Conservation (phyloP, 37 sponge, comb jelly and placozoan genomes). For the Agelas oroides region DNA sequence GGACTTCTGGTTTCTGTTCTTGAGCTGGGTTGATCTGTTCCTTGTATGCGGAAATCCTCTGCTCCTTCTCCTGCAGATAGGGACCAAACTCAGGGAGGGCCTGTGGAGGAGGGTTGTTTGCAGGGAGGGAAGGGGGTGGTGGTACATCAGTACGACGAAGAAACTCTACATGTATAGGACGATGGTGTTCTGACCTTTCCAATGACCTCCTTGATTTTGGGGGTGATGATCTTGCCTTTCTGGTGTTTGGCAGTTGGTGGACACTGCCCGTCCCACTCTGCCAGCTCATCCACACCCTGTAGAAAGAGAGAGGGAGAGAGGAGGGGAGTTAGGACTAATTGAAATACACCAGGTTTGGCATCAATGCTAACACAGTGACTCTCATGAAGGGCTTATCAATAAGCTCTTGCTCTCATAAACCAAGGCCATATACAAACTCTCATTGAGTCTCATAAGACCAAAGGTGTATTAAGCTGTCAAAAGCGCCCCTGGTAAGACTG, state of each 20-base stretch:
- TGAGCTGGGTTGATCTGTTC: conserved; percentile 35
- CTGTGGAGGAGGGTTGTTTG: conserved; percentile 19
- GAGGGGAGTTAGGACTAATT: conserved; percentile 43
- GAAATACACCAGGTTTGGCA: too few species aligned
- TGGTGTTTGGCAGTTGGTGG: conserved; percentile 92
- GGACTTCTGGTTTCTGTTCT: conserved; percentile 57
- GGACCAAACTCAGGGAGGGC: conserved; percentile 89
- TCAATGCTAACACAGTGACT: too few species aligned
- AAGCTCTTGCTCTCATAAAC: too few species aligned
- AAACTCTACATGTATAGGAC: too few species aligned
- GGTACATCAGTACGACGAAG: too few species aligned
- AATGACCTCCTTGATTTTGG: conserved; percentile 77
- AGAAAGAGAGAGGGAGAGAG: conserved; percentile 42
- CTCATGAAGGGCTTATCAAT: too few species aligned
- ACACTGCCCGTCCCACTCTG: conserved; percentile 86
- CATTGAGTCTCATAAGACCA: too few species aligned
- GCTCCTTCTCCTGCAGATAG: conserved; percentile 70
- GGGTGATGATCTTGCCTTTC: conserved; percentile 84
- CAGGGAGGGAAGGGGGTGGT: too few species aligned
- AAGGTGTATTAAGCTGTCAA: too few species aligned
- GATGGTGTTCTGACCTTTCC: conserved; percentile 62
- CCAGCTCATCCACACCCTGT: conserved; percentile 79
- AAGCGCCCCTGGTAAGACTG: too few species aligned
- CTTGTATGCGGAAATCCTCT: conserved; percentile 67
- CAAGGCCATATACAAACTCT: too few species aligned